Percentiles rank a stretch among this genome's conserved stretches.
Evolutionary conservation across 2,888 invertebrate genomes (phyloP).

Genomic region (Nephrotoma appendiculata): DNA sequence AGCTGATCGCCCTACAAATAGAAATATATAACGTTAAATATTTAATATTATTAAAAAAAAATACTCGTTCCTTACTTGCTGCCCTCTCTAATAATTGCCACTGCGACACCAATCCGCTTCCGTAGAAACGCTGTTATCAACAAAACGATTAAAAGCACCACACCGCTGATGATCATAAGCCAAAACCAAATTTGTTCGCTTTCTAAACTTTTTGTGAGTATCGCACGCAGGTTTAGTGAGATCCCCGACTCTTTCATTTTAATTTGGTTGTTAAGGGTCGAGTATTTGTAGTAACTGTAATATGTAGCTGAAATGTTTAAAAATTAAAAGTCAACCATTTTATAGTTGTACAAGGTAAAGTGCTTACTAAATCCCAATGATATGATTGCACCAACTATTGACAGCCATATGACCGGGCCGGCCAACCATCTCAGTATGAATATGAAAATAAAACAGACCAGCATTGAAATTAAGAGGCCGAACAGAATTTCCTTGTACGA

Average conservation of each 20-base stretch:
- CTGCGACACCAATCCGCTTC: slow-evolving; percentile 71
- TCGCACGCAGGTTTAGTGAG: slow-evolving; percentile 8
- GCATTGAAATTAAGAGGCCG: slow-evolving; percentile 48
- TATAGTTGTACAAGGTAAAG: background rate
- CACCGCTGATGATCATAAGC: slow-evolving; percentile 47
- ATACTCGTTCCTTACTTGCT: slow-evolving; percentile 47
- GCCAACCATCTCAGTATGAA: slow-evolving; percentile 79
- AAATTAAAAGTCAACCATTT: background rate
- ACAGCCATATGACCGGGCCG: slow-evolving; percentile 72
- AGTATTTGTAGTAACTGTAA: slow-evolving; percentile 45
- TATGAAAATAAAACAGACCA: slow-evolving; percentile 76
- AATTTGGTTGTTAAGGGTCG: background rate
- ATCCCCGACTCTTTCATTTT: background rate
- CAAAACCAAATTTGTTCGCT: slow-evolving; percentile 52
- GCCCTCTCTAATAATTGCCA: slow-evolving; percentile 82
- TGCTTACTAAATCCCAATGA: slow-evolving; percentile 49
- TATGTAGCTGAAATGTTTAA: slow-evolving; percentile 37
- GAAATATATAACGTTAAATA: background rate
- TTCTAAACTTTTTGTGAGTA: slow-evolving; percentile 5
- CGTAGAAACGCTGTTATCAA: slow-evolving; percentile 70
- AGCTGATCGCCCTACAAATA: slow-evolving; percentile 66
- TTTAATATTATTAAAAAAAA: background rate
- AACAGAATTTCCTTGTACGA: slow-evolving; percentile 56
- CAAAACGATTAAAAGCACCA: slow-evolving; percentile 47
- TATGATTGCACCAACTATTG: slow-evolving; percentile 58